Evolutionary conservation across 1,140 invertebrate species (phyloP).

Genomic region (Panulirus ornatus): DNA sequence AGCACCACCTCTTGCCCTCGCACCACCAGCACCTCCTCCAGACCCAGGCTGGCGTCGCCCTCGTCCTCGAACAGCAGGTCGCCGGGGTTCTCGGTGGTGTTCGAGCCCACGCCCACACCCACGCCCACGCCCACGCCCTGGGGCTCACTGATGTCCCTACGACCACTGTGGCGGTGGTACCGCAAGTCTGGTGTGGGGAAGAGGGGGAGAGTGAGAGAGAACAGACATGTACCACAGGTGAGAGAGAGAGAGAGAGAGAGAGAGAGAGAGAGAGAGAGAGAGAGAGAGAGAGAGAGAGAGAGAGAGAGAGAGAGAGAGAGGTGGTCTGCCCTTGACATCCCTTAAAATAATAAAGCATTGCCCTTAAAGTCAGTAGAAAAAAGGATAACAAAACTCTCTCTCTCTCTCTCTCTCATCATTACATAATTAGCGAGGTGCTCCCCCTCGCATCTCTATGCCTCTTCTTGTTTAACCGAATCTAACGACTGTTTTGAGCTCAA

Average conservation of each 20-base stretch:
- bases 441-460: no score
- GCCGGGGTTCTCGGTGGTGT: constrained; percentile 26
- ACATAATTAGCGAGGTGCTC: no score
- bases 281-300: not conserved
- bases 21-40: constrained; percentile 54
- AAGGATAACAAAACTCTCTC: no score
- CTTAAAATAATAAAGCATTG: no score
- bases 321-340: not conserved
- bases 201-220: no score
- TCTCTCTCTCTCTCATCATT: no score
- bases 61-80: constrained; percentile 64
- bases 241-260: not conserved
- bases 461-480: no score
- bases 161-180: constrained; percentile 45
- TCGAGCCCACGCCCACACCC: not conserved
- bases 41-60: constrained; percentile 23
- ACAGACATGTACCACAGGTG: not conserved
- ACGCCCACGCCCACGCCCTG: not conserved
- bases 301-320: constrained; percentile 11
- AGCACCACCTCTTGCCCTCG: constrained; percentile 60
- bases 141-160: constrained; percentile 22
- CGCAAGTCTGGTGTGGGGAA: constrained; percentile 29
- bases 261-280: no score
- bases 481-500: no score
- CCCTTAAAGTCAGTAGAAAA: no score